Conservation (phyloP, 1,140 invertebrate genomes). For the Drosophila eugracilis region DNA sequence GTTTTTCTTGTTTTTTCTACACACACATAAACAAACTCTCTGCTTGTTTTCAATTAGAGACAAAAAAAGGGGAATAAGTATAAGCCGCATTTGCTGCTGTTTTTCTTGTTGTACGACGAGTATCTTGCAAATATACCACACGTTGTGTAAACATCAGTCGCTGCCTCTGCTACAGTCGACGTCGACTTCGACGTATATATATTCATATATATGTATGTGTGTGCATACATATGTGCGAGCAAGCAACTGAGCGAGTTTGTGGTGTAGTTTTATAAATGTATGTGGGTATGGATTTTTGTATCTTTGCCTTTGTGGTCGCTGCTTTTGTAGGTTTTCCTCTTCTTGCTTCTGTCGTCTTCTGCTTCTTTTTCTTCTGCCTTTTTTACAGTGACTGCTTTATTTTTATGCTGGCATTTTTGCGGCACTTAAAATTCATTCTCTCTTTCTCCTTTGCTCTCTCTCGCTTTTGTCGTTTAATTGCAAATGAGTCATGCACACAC, state of each 20-base stretch:
- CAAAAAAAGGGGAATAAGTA: constrained; percentile 61
- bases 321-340: constrained; percentile 59
- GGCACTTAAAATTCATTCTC: constrained; percentile 64
- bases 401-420: constrained; percentile 82
- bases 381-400: constrained; percentile 65
- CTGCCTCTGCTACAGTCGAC: constrained; percentile 32
- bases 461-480: constrained; percentile 74
- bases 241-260: constrained; percentile 6
- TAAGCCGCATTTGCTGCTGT: constrained; percentile 43
- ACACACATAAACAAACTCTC: constrained; percentile 50
- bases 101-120: constrained; percentile 44
- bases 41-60: constrained; percentile 81
- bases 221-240: constrained; percentile 14
- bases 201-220: constrained; percentile 17
- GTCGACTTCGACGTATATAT: constrained; percentile 21
- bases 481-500: constrained; percentile 75
- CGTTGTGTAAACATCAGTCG: constrained; percentile 77
- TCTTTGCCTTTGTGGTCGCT: constrained; percentile 65
- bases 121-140: constrained; percentile 71
- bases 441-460: constrained; percentile 1
- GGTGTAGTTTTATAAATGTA: constrained; percentile 5
- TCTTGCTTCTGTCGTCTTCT: constrained; percentile 22
- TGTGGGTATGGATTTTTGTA: constrained; percentile 21
- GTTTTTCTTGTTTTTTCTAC: constrained; percentile 69
- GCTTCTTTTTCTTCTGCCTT: constrained; percentile 51